A percentile compares a stretch with the other conserved stretches of the same genome.
phyloP scores from a whole-genome alignment of 2,797 vertebrate genomes.

The Poeciliopsis paucimaculata region DNA sequence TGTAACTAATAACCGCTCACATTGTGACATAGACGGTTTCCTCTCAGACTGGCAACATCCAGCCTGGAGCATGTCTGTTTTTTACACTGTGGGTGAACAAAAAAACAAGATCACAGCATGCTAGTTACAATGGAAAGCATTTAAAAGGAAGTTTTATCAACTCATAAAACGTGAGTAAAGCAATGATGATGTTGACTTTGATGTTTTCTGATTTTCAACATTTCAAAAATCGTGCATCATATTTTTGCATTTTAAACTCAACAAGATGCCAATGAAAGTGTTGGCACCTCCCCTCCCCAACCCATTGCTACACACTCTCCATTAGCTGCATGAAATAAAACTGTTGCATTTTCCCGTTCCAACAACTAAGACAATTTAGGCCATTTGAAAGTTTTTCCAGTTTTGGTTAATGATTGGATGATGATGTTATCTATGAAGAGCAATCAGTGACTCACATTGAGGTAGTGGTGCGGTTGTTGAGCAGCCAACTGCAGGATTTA shows the following conservation, averaged over 20 bases:
- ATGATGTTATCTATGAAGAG: not conserved
- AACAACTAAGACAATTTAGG: not conserved
- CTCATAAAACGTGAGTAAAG: not conserved
- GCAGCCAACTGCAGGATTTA: not conserved
- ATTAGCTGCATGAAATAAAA: not conserved
- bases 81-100: not conserved
- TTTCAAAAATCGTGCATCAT: not conserved
- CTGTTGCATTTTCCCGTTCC: not conserved
- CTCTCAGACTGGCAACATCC: not conserved
- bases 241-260: not conserved
- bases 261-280: not conserved
- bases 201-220: not conserved
- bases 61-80: not conserved
- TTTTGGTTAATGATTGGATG: not conserved
- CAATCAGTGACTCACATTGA: not conserved
- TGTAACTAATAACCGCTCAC: not conserved
- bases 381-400: not conserved
- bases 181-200: not conserved
- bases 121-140: not conserved
- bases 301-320: not conserved
- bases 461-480: not conserved
- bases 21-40: not conserved
- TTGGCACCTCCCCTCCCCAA: not conserved
- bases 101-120: not conserved
- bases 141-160: not conserved